Percentiles rank a stretch among this genome's conserved stretches.
These are phyloP conservation scores for Eurypyga helias DNA, from an alignment of 2,113 vertebrate genomes.

Conservation along the genomic window DNA sequence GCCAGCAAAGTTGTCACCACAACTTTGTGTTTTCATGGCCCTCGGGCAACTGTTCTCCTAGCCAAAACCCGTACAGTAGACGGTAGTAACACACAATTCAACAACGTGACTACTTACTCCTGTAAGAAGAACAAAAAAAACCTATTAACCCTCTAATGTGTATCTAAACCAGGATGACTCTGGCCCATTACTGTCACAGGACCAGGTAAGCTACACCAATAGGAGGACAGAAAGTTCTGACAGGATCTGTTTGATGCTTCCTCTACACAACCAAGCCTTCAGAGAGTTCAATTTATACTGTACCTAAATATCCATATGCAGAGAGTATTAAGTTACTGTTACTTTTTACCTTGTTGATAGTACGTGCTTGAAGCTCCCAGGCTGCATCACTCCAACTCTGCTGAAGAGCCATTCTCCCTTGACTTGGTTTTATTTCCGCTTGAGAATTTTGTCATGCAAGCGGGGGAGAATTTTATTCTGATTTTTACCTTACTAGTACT, in stretches of 20 bases:
- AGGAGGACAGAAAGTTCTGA: background rate
- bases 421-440: background rate
- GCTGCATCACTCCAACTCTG: background rate
- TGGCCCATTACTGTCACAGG: fast-evolving
- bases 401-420: background rate
- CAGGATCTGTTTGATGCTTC: fast-evolving
- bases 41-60: background rate
- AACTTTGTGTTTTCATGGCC: background rate
- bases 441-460: background rate
- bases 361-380: background rate
- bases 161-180: background rate
- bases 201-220: background rate
- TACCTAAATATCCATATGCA: background rate
- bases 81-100: background rate
- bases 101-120: background rate
- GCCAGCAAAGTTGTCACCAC: background rate
- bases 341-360: background rate
- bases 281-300: background rate
- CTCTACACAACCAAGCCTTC: background rate
- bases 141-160: background rate
- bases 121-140: background rate
- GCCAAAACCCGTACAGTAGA: background rate
- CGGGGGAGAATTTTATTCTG: background rate
- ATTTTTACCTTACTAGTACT: background rate
- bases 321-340: background rate